Evolutionary conservation across 2,888 invertebrate genomes (phyloP).

Genomic region (Teleiodes luculella): DNA sequence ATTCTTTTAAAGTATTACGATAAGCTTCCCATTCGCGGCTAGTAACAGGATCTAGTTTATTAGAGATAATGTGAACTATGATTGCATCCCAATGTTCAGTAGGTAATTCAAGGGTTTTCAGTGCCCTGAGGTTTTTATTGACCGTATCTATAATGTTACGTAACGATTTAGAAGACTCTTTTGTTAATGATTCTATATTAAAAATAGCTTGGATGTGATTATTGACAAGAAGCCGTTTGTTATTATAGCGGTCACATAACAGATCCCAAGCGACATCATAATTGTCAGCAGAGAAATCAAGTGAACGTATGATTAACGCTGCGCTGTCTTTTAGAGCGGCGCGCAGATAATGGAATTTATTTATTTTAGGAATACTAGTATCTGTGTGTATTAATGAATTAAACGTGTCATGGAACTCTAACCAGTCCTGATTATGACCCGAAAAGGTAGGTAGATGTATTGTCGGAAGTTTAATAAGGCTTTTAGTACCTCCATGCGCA

Average conservation of each 20-base stretch:
- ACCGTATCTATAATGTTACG: background rate
- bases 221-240: background rate
- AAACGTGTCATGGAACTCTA: too few species aligned
- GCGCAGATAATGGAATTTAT: too few species aligned
- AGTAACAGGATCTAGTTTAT: constrained; percentile 12
- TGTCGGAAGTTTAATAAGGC: constrained; percentile 18
- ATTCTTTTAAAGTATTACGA: constrained; percentile 11
- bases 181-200: background rate
- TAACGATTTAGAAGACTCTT: background rate
- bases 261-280: constrained; percentile 19
- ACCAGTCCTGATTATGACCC: constrained; percentile 21
- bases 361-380: constrained; percentile 11
- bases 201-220: background rate
- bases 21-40: too few species aligned
- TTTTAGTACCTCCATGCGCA: constrained; percentile 13
- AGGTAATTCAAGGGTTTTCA: background rate
- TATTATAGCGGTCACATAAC: background rate
- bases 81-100: background rate
- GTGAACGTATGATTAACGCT: constrained; percentile 11
- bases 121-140: background rate
- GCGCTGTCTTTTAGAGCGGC: constrained; percentile 20
- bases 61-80: background rate
- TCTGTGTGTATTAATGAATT: constrained; percentile 19
- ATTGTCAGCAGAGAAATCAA: constrained; percentile 20
- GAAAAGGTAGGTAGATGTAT: too few species aligned